phyloP scores from a whole-genome alignment of 2,113 vertebrate species.

The Colius striatus region DNA sequence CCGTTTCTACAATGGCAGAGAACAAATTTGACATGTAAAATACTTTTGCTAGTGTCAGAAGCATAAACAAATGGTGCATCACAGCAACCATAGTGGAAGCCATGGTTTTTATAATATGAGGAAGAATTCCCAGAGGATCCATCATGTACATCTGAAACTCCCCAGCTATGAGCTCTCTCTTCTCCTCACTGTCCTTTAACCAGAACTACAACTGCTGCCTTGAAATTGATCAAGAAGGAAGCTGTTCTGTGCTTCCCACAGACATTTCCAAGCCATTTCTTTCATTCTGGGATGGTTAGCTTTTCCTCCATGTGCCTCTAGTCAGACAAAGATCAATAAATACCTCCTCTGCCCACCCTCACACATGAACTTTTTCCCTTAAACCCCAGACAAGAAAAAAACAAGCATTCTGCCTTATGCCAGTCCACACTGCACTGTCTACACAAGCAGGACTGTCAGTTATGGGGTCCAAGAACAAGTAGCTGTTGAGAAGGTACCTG shows the following conservation, averaged over 20 bases:
- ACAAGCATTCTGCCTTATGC: neutral
- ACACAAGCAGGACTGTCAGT: neutral
- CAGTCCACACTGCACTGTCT: neutral
- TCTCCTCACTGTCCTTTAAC: neutral
- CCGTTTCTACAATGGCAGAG: neutral
- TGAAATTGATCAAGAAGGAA: neutral
- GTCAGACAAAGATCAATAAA: neutral
- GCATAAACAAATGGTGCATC: neutral
- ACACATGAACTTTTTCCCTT: neutral
- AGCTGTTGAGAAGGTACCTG: neutral
- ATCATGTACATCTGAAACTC: neutral
- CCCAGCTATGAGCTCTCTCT: neutral
- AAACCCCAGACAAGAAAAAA: neutral
- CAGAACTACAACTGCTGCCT: neutral
- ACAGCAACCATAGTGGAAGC: neutral
- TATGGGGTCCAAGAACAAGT: neutral
- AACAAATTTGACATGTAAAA: neutral
- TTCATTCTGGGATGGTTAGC: neutral
- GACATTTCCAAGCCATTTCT: neutral
- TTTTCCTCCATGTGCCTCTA: neutral
- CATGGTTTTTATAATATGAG: neutral
- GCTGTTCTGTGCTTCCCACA: neutral
- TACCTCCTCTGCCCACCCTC: neutral
- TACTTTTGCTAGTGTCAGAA: accelerated
- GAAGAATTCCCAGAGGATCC: neutral